Base-by-base conservation (phyloP, 1,140 invertebrate species). In the Idris sp. region DNA sequence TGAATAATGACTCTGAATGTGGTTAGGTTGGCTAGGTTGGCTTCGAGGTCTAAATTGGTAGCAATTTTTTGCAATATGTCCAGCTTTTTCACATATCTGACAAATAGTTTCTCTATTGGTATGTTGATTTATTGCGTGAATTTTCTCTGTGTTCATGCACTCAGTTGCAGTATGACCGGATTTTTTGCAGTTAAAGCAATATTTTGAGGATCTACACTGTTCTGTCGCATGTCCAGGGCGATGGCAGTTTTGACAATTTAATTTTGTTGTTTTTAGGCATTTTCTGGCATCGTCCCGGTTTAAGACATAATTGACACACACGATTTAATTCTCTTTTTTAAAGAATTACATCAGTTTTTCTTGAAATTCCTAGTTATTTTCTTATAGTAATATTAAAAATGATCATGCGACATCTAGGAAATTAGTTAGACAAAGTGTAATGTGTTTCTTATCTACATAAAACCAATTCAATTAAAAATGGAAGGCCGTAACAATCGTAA, bases 171-270 rank as follows among this genome's bases (percentile, higher is more conserved):
- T 1, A 11, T 49, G 44, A 1, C 44, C 44, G 1, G 28, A 16
- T 22, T 19, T 33, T 19, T 35, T 49, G 11, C 44, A 49, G n/a
- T n/a, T n/a, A 35, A 10, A 8, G 28, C n/a, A n/a, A n/a, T n/a
- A n/a, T n/a, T n/a, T n/a, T n/a, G n/a, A n/a, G n/a, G n/a, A n/a
- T n/a, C n/a, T n/a, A 6, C 9, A 10, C 10, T 49, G 44, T 4
- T 30, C 44, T 1, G 14, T 19, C 2, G 0, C 5, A 9, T 35
- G n/a, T n/a, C n/a, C n/a, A n/a, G n/a, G n/a, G n/a, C n/a, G n/a
- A n/a, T n/a, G n/a, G n/a, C n/a, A n/a, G n/a, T n/a, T n/a, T n/a
- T n/a, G n/a, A n/a, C n/a, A n/a, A n/a, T n/a, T n/a, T n/a, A n/a
- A n/a, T n/a, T n/a, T n/a, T n/a, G n/a, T n/a, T n/a, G n/a, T n/a